phyloP scores from a whole-genome alignment of 1,140 invertebrate genomes.

The Zaprionus gabonicus region DNA sequence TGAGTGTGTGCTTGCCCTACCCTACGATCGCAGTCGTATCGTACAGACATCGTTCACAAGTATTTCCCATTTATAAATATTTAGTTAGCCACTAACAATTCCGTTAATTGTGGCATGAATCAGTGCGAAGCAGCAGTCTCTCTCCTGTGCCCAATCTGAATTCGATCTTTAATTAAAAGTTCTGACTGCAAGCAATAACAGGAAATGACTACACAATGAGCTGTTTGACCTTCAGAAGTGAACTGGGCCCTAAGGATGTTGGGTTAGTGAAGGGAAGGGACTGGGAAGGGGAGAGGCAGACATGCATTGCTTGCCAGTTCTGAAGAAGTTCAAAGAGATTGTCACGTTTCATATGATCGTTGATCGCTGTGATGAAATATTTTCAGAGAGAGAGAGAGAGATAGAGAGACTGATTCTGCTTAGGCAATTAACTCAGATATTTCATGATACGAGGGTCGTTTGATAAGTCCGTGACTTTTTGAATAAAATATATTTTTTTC shows the following conservation, averaged over 20 bases:
- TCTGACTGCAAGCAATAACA: slow-evolving; percentile 39
- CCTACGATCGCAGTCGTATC: background rate
- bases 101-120: slow-evolving; percentile 50
- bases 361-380: background rate
- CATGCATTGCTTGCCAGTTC: background rate
- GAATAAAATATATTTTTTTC: too few relatives aligned
- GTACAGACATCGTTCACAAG: background rate
- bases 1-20: slow-evolving; percentile 52
- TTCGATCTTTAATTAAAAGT: slow-evolving; percentile 35
- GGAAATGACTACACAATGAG: slow-evolving; percentile 65
- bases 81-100: slow-evolving; percentile 31
- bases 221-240: slow-evolving; percentile 50
- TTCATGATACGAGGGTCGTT: too few relatives aligned
- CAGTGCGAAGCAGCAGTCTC: slow-evolving; percentile 45
- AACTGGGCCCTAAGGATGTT: background rate
- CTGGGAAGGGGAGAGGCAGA: too few relatives aligned
- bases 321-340: background rate
- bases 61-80: slow-evolving; percentile 3
- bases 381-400: too few relatives aligned
- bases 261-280: background rate
- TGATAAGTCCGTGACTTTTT: too few relatives aligned
- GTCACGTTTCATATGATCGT: background rate
- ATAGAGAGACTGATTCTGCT: background rate
- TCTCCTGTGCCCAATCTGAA: slow-evolving; percentile 14
- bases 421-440: background rate